Conservation (phyloP, 2,888 invertebrate genomes). For the Archips crataeganus region DNA sequence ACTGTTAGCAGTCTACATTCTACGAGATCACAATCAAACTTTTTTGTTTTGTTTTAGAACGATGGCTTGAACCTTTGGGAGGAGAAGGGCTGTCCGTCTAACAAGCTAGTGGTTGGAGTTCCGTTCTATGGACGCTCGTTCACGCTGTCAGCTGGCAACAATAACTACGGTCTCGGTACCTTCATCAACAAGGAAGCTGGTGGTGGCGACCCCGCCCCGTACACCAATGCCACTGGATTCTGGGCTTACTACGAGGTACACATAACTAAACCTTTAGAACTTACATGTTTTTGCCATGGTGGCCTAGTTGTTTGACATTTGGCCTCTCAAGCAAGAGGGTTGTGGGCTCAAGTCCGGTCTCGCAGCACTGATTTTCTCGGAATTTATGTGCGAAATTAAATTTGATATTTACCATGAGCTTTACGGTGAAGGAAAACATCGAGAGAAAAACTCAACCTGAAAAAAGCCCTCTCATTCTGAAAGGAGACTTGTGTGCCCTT, state of each 20-base stretch:
- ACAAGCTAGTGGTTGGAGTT: constrained; percentile 94
- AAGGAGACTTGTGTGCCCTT: no score
- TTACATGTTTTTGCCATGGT: no score
- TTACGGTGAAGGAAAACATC: no score
- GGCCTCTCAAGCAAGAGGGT: no score
- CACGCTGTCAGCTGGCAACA: constrained; percentile 93
- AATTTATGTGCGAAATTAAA: no score
- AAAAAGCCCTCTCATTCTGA: no score
- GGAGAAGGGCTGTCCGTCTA: constrained; percentile 94
- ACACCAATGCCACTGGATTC: constrained; percentile 94
- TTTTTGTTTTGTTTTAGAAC: constrained; percentile 84
- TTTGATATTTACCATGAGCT: no score
- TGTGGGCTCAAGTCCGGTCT: no score
- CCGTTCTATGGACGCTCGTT: constrained; percentile 96
- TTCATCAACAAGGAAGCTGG: constrained; percentile 96
- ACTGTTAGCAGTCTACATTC: neutral
- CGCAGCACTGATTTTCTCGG: no score
- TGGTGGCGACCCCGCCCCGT: constrained; percentile 94
- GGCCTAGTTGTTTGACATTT: no score
- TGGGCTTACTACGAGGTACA: constrained; percentile 93
- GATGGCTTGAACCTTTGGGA: constrained; percentile 96
- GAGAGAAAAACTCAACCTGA: no score
- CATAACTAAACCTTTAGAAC: no score
- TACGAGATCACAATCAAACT: neutral
- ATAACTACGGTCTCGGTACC: constrained; percentile 93